Evolutionary conservation across 2,888 invertebrate genomes (phyloP).

Genomic region (Choreutis nemorana): DNA sequence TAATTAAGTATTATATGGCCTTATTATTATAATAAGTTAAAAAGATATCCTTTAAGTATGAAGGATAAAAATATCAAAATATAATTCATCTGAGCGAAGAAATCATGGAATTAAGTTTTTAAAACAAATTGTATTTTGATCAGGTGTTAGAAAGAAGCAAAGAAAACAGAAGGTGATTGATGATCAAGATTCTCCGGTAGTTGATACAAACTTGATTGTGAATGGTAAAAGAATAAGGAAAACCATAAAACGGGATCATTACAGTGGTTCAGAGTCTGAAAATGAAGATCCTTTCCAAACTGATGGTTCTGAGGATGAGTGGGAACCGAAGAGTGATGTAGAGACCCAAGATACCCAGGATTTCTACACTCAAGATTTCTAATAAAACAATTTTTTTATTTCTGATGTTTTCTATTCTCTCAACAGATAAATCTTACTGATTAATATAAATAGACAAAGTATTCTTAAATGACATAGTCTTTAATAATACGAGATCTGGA

Average conservation of each 20-base stretch:
- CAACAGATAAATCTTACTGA: no score
- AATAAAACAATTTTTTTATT: no score
- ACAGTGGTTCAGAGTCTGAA: conserved; percentile 30
- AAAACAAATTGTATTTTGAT: not conserved
- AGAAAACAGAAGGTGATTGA: conserved; percentile 18
- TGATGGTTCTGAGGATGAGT: conserved; percentile 59
- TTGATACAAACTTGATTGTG: conserved; percentile 7
- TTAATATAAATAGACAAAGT: no score
- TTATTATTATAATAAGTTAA: not conserved
- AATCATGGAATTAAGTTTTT: not conserved
- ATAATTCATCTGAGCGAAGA: not conserved
- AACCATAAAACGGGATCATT: conserved; percentile 17
- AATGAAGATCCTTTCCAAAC: conserved; percentile 50
- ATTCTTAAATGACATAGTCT: no score
- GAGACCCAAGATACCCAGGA: conserved; percentile 26
- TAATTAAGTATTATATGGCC: not conserved
- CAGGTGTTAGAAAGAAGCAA: conserved; percentile 8
- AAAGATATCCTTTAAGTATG: not conserved
- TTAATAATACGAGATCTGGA: no score
- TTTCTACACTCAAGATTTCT: conserved; percentile 9
- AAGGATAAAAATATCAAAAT: not conserved
- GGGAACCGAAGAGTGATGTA: conserved; percentile 40
- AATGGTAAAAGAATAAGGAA: conserved; percentile 34
- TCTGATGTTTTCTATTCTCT: no score
- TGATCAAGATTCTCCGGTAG: conserved; percentile 3